phyloP scores from a whole-genome alignment of 1,140 invertebrate species.

The Atopsyche davidsoni region DNA sequence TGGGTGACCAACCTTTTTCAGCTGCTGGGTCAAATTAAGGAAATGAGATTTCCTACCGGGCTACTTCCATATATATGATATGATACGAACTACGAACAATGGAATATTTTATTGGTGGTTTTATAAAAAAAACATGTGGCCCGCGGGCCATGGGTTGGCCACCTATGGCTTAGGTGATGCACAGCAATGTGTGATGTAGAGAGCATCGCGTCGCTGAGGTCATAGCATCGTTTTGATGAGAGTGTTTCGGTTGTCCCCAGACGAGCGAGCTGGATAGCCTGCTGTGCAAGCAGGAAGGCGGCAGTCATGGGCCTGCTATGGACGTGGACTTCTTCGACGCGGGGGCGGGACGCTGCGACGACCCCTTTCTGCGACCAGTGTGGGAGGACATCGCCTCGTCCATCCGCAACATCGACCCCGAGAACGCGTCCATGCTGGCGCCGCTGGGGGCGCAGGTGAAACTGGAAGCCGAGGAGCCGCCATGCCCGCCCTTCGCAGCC shows the following conservation, averaged over 20 bases:
- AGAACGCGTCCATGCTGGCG: slow-evolving; percentile 80
- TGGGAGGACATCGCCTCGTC: slow-evolving; percentile 87
- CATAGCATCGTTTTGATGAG: too few relatives aligned
- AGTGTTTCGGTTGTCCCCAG: slow-evolving; percentile 32
- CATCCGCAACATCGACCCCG: slow-evolving; percentile 80
- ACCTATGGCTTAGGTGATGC: too few relatives aligned
- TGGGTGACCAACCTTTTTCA: too few relatives aligned
- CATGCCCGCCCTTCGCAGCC: slow-evolving; percentile 36
- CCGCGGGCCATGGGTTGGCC: too few relatives aligned
- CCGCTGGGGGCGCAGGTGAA: slow-evolving; percentile 61
- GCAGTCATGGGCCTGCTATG: slow-evolving; percentile 17
- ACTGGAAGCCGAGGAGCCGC: slow-evolving; percentile 48
- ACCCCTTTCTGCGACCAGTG: slow-evolving; percentile 73
- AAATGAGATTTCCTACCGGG: too few relatives aligned
- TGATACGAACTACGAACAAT: too few relatives aligned
- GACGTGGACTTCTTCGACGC: slow-evolving; percentile 21
- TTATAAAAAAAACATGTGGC: too few relatives aligned
- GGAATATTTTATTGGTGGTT: too few relatives aligned
- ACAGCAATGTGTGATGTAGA: too few relatives aligned
- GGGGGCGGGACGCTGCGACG: slow-evolving; percentile 55
- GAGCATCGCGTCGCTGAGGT: too few relatives aligned
- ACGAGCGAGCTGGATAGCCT: slow-evolving; percentile 48
- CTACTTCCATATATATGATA: too few relatives aligned
- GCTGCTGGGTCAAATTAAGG: too few relatives aligned
- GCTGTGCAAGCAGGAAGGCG: slow-evolving; percentile 39